Conservation (phyloP, 2,888 invertebrate genomes). For the Adela reaumurella region DNA sequence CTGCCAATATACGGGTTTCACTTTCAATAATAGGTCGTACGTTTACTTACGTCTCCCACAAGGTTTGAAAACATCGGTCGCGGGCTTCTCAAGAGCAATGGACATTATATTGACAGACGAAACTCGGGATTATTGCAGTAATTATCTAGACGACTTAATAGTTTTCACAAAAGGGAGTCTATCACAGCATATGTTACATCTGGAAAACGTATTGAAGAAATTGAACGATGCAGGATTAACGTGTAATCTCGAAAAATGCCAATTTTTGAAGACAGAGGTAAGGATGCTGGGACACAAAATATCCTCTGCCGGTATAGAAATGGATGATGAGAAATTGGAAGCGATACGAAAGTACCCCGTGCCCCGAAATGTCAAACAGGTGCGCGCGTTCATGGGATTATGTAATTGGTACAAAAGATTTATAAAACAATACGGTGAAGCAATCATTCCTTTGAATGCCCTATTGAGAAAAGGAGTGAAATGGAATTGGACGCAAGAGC, state of each 20-base stretch:
- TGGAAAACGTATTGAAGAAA: conserved; percentile 4
- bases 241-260: conserved; percentile 7
- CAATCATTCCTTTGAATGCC: not conserved
- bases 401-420: not conserved
- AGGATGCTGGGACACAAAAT: conserved; percentile 8
- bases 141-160: conserved; percentile 10
- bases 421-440: not conserved
- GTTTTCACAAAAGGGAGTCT: conserved; percentile 5
- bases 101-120: conserved; percentile 7
- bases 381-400: not conserved
- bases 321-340: conserved; percentile 10
- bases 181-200: conserved; percentile 6
- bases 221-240: conserved; percentile 6
- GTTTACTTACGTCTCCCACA: conserved; percentile 7
- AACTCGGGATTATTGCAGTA: conserved; percentile 7
- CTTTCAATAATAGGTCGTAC: conserved; percentile 8
- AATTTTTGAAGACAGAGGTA: conserved; percentile 5
- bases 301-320: conserved; percentile 1
- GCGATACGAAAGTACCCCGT: conserved; percentile 15
- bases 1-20: conserved; percentile 10
- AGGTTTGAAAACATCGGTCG: conserved; percentile 10
- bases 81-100: conserved; percentile 8
- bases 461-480: not conserved
- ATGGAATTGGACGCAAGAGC: not conserved
- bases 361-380: conserved; percentile 15